Evolutionary conservation across 2,888 invertebrate species (phyloP).

Genomic region (Rhagonycha fulva): DNA sequence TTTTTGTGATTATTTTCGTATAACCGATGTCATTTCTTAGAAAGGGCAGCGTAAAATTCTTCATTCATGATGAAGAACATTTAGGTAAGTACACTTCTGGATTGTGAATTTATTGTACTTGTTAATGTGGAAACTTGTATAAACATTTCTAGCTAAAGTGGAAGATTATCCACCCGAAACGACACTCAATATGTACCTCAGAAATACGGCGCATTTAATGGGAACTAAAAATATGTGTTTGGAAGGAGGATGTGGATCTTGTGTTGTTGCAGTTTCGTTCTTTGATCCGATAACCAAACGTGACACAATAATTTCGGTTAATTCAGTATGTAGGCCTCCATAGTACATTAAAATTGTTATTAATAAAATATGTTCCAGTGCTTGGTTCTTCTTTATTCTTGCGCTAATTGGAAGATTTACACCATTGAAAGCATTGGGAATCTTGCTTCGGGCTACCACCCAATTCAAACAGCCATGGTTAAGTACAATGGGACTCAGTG

Average conservation of each 20-base stretch:
- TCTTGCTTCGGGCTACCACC: slow-evolving; percentile 64
- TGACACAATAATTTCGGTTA: slow-evolving; percentile 61
- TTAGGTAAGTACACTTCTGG: slow-evolving; percentile 16
- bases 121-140: not conserved
- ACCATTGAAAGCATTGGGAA: slow-evolving; percentile 69
- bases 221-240: slow-evolving; percentile 75
- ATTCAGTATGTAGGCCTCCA: slow-evolving; percentile 62
- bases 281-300: slow-evolving; percentile 57
- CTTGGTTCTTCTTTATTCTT: slow-evolving; percentile 58
- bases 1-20: no score
- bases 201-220: slow-evolving; percentile 63
- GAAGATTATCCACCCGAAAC: slow-evolving; percentile 49
- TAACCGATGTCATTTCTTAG: not conserved
- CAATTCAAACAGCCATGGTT: slow-evolving; percentile 63
- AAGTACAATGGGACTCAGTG: slow-evolving; percentile 69
- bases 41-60: slow-evolving; percentile 22
- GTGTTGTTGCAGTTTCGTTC: slow-evolving; percentile 60
- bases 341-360: slow-evolving; percentile 52
- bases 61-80: slow-evolving; percentile 27
- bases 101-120: no score
- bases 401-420: slow-evolving; percentile 61
- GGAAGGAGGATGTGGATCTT: slow-evolving; percentile 75
- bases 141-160: not conserved
- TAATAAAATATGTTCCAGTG: slow-evolving; percentile 56
- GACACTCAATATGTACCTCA: slow-evolving; percentile 66